Evolutionary conservation across 2,888 invertebrate genomes (phyloP), one percentile per base, ranked within the genome.

Genomic region (Biston betularia): DNA sequence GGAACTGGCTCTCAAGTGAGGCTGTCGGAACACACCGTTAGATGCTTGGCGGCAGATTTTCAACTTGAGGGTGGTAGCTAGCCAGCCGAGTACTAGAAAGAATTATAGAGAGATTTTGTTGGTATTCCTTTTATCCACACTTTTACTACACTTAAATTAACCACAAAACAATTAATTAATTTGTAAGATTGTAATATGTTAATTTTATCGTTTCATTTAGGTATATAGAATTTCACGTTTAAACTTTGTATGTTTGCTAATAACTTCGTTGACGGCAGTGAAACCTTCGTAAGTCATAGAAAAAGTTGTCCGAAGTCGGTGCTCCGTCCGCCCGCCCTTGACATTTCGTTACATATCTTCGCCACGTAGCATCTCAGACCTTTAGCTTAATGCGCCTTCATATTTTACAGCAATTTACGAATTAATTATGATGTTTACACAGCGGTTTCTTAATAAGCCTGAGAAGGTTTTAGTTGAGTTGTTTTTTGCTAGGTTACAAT

Each of bases 321-420:
- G 78, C 69, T 73, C 53, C 14, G 15, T 46, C 34, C 33, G 33
- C 4, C 71, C 77, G 85, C 76, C 89, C 90, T 89, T 90, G 89
- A 89, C 89, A 90, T 90, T 89, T 89, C 63, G 78, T 80, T 82
- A 81, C 82, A 82, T 79, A 85, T 84, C 84, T 85, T 75, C 80
- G 74, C 80, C 79, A 77, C 75, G 75, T 76, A 76, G 75, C 80
- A 79, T 81, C 80, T 75, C 79, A 78, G 79, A 80, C 83, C 82
- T 83, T 82, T 83, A 79, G 73, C 69, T 76, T 75, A 78, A 82
- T 78, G 77, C 77, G 55, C 66, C 79, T 77, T 73, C 71, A 74
- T 78, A 75, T 76, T 77, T 75, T 65, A 77, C 74, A 77, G 69
- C 65, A 75, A 77, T 76, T 76, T 69, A 74, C 77, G 68, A 68